Evolutionary conservation across 37 sponge, comb jelly and placozoan genomes (phyloP), one percentile per base, ranked within the genome.

Genomic region (Chondrilla cf. caribensis): DNA sequence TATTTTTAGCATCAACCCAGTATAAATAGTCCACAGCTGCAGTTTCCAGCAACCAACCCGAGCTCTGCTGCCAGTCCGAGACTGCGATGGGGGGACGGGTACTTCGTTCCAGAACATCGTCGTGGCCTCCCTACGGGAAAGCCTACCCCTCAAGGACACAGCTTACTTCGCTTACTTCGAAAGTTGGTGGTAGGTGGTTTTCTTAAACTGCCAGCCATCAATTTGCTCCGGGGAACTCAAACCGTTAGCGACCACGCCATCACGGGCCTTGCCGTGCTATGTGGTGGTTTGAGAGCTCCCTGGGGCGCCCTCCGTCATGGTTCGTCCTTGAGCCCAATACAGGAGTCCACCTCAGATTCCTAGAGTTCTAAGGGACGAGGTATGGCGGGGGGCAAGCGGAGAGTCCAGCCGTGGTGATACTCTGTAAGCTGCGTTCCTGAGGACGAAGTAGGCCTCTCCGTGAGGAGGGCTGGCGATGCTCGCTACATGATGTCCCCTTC

Each of bases 111-210:
- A 44, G 58, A 64, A 36, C 80, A 58, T 38, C 54, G 78, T 78
- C 43, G 26, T 64, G 65, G 64, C 40, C 64, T 81, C 62, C 64
- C 38, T 81, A 24, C 43, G 41, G 62, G 43, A 81, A 62, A 64
- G 64, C n/a, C 65, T 24, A 33, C 64, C 31, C 70, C 60, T 36
- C 38, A 42, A 44, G 51, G 51, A 47, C 51, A 28, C 41, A 28
- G 90, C 90, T 90, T 90, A 90, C 90, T 90, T 86, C 90, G 90
- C 87, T 90, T 86, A 38, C 84, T 83, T 84, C 84, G 81, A 43
- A 76, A 77, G 47, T 59, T 33, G 77, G 70, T 43, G 44, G 44
- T 38, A 68, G 57, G 57, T 58, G 70, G 36, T 58, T 58, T 33
- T 55, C 37, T 47, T 21, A 28, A n/a, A 31, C 54, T 54, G 78